phyloP scores from a whole-genome alignment of 92 coral and sea anemone genomes.

The Epizoanthus ramosus region DNA sequence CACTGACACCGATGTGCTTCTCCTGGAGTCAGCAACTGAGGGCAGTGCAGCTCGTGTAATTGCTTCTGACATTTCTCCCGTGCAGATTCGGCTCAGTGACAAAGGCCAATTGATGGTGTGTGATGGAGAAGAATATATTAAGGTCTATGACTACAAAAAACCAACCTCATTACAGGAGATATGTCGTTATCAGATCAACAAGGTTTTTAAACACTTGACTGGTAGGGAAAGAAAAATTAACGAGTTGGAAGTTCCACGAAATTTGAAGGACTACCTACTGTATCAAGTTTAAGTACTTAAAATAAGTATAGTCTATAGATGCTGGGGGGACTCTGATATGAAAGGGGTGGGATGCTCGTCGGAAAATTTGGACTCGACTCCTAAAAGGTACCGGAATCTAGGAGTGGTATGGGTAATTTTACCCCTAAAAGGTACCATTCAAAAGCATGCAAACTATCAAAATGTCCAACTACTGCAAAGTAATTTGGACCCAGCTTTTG shows the following conservation, averaged over 20 bases:
- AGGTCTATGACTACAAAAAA: slow-evolving; percentile 27
- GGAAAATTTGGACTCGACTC: too few species aligned
- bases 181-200: slow-evolving; percentile 43
- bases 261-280: slow-evolving; percentile 29
- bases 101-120: slow-evolving; percentile 55
- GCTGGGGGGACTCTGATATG: too few species aligned
- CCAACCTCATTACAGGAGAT: slow-evolving; percentile 16
- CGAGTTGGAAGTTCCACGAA: slow-evolving; percentile 16
- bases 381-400: too few species aligned
- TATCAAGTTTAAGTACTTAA: slow-evolving; percentile 14
- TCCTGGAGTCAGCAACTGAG: slow-evolving; percentile 52
- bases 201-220: neutral
- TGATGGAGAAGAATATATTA: slow-evolving; percentile 19
- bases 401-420: too few species aligned
- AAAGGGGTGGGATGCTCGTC: too few species aligned
- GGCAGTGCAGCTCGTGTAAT: slow-evolving; percentile 52
- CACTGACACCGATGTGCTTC: slow-evolving; percentile 22
- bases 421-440: too few species aligned
- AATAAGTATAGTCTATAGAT: too few species aligned
- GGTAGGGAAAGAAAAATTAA: slow-evolving; percentile 1
- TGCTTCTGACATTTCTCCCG: slow-evolving; percentile 44
- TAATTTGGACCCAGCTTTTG: too few species aligned
- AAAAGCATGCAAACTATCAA: too few species aligned
- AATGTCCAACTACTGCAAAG: too few species aligned
- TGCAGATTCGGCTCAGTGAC: slow-evolving; percentile 35